Evolutionary conservation across 2,113 vertebrate species (phyloP).

Genomic region (Tetrax tetrax): DNA sequence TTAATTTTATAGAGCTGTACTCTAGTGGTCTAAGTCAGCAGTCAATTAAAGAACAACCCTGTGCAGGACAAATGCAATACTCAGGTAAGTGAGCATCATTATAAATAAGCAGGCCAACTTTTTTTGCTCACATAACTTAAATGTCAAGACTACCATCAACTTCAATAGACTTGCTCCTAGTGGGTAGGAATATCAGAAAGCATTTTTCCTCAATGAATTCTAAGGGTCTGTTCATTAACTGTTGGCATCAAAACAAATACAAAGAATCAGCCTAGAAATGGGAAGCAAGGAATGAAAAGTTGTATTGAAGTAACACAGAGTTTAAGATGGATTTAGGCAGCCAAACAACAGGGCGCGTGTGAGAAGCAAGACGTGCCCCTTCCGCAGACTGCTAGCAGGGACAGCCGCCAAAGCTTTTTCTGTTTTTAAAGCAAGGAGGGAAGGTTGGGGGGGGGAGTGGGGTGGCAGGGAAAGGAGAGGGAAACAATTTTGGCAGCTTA

Average conservation of each 20-base stretch:
- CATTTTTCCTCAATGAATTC: background rate
- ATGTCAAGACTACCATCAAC: background rate
- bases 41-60: background rate
- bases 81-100: background rate
- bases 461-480: no score
- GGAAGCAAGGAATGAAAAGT: background rate
- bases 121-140: background rate
- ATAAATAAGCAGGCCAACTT: background rate
- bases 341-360: rapidly evolving
- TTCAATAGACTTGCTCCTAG: background rate
- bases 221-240: background rate
- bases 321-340: background rate
- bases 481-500: no score
- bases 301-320: background rate
- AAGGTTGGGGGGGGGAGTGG: no score
- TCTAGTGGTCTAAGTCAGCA: background rate
- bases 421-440: no score
- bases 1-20: background rate
- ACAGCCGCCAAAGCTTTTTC: background rate
- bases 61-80: background rate
- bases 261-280: background rate
- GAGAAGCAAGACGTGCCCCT: background rate
- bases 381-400: background rate
- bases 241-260: background rate
- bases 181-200: background rate